Evolutionary conservation across 2,113 vertebrate species (phyloP).

Genomic region (Gasterosteus aculeatus): DNA sequence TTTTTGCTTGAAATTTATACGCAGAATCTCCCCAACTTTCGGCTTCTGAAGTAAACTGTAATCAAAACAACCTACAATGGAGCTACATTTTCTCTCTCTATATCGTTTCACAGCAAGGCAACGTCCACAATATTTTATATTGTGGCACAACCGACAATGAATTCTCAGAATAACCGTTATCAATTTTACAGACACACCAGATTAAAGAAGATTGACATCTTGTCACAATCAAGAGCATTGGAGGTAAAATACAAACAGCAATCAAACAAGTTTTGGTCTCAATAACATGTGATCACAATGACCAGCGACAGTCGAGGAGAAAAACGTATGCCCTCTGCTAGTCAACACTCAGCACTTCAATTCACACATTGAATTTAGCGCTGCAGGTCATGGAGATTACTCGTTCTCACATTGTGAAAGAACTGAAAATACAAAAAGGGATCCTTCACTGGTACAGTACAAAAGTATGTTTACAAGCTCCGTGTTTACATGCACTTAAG

Average conservation of each 20-base stretch:
- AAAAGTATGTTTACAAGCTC: no score
- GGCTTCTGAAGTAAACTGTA: conserved; percentile 26
- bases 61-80: conserved; percentile 35
- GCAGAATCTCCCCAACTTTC: conserved; percentile 2
- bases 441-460: conserved; percentile 3
- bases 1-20: neutral
- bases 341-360: neutral
- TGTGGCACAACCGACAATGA: conserved; percentile 13
- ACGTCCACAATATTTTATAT: conserved; percentile 32
- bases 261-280: neutral
- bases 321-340: neutral
- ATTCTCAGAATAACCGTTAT: conserved; percentile 21
- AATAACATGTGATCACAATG: neutral
- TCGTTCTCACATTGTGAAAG: conserved; percentile 24
- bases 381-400: neutral
- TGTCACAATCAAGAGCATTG: conserved; percentile 14
- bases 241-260: neutral
- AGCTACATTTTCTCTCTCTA: conserved; percentile 23
- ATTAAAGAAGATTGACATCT: conserved; percentile 14
- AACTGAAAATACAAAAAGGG: neutral
- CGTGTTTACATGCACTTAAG: neutral
- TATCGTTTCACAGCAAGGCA: conserved; percentile 49
- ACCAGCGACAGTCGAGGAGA: neutral
- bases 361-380: neutral
- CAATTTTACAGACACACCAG: conserved; percentile 29